These are phyloP conservation scores for Takifugu ocellatus DNA, from an alignment of 2,797 vertebrate species.

Conservation along the genomic window DNA sequence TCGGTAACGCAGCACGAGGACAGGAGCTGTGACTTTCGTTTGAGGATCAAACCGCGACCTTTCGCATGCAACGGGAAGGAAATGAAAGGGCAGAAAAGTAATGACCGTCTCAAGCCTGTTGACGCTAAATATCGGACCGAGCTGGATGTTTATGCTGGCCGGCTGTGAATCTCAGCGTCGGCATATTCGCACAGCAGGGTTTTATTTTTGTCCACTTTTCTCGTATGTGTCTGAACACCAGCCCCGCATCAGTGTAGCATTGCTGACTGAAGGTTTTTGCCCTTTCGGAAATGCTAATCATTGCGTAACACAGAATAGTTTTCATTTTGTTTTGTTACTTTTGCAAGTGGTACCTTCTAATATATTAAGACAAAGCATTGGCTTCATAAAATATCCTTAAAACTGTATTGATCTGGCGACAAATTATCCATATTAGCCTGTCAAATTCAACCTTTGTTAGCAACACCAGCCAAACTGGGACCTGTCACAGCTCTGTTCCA, in stretches of 20 bases:
- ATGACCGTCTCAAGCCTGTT: slow-evolving; percentile 32
- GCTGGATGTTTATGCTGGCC: not conserved
- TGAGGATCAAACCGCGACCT: slow-evolving; percentile 52
- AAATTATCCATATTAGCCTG: too few relatives aligned
- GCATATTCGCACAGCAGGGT: not conserved
- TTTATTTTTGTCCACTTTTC: not conserved
- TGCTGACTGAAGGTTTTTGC: too few relatives aligned
- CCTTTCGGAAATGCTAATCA: too few relatives aligned
- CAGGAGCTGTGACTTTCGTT: slow-evolving; percentile 15
- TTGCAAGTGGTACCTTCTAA: too few relatives aligned
- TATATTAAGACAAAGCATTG: too few relatives aligned
- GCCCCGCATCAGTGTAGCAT: not conserved
- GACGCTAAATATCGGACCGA: slow-evolving; percentile 27
- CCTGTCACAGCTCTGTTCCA: not conserved
- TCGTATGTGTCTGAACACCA: not conserved
- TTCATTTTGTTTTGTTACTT: too few relatives aligned
- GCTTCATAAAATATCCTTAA: too few relatives aligned
- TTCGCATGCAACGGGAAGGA: slow-evolving; percentile 44
- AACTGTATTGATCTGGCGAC: too few relatives aligned
- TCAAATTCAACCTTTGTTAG: too few relatives aligned
- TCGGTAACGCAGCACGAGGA: slow-evolving; percentile 14
- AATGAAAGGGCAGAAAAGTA: slow-evolving; percentile 30
- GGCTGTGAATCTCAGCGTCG: not conserved
- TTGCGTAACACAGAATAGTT: too few relatives aligned
- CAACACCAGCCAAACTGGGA: not conserved